Percentiles rank a stretch among this genome's conserved stretches.
Evolutionary conservation across 92 coral and sea anemone species (phyloP).

Genomic region (Virgularia gustaviana): DNA sequence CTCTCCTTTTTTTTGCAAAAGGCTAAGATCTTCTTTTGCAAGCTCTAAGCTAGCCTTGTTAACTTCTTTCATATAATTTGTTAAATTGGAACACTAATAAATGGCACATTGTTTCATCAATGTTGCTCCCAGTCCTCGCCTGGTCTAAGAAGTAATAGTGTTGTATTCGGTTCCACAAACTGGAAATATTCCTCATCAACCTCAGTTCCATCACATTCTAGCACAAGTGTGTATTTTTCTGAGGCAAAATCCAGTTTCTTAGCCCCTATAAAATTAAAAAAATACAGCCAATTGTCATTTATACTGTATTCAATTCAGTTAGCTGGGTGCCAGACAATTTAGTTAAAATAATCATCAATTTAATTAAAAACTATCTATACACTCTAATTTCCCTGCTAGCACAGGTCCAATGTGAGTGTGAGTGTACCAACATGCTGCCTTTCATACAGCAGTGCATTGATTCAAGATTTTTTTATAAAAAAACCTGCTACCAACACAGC

Average conservation of each 20-base stretch:
- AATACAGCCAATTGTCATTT: background rate
- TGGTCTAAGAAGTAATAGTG: background rate
- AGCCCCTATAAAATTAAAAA: background rate
- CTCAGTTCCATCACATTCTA: slow-evolving; percentile 7
- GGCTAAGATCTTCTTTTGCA: background rate
- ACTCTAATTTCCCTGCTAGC: no score
- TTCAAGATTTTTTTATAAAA: no score
- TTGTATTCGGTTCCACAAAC: background rate
- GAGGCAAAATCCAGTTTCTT: background rate
- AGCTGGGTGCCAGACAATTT: no score
- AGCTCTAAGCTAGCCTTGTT: background rate
- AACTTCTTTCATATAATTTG: background rate
- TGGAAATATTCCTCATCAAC: slow-evolving; percentile 15
- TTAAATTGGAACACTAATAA: background rate
- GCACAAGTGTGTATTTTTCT: background rate
- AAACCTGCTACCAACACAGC: no score
- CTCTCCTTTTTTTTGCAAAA: background rate
- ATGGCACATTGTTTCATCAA: background rate
- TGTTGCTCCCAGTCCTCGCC: background rate
- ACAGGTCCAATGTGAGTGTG: no score
- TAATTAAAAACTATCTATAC: no score
- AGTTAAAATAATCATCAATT: background rate
- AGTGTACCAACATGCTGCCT: no score
- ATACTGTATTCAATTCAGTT: no score
- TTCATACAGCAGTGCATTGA: no score